phyloP scores from a whole-genome alignment of 2,888 invertebrate species.

The Fragum fragum region DNA sequence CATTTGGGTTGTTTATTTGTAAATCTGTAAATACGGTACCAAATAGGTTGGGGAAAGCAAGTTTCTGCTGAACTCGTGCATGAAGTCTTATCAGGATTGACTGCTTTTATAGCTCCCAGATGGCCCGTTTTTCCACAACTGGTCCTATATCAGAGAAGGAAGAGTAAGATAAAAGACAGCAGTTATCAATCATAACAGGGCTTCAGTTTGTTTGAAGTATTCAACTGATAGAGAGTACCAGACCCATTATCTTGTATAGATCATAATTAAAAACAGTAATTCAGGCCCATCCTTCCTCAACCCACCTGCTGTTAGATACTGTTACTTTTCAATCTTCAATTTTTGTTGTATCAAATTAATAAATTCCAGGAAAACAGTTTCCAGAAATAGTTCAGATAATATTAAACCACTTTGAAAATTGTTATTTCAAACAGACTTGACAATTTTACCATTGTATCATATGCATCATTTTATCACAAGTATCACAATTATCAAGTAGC shows the following conservation, averaged over 20 bases:
- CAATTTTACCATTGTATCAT: too few species aligned
- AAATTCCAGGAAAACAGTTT: background rate
- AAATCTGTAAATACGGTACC: too few species aligned
- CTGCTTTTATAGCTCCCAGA: too few species aligned
- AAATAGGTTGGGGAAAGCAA: too few species aligned
- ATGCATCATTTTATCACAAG: too few species aligned
- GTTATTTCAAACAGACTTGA: too few species aligned
- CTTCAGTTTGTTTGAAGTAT: conserved; percentile 25
- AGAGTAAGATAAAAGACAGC: conserved; percentile 6
- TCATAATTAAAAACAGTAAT: conserved; percentile 21
- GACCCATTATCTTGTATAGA: conserved; percentile 27
- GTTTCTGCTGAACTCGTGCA: too few species aligned
- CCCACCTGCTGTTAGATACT: background rate
- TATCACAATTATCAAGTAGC: too few species aligned
- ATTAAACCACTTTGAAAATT: background rate
- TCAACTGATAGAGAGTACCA: conserved; percentile 24
- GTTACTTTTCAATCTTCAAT: background rate
- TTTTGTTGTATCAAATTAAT: background rate
- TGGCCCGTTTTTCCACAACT: too few species aligned
- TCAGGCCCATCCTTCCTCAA: conserved; percentile 2
- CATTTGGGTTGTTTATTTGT: too few species aligned
- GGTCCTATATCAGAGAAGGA: too few species aligned
- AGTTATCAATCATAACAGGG: conserved; percentile 6
- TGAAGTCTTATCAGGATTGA: too few species aligned
- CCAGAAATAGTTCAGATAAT: background rate